Percentiles rank a stretch among this genome's conserved stretches.
Evolutionary conservation across 2,113 vertebrate species (phyloP).

Genomic region (Tachysurus fulvidraco): DNA sequence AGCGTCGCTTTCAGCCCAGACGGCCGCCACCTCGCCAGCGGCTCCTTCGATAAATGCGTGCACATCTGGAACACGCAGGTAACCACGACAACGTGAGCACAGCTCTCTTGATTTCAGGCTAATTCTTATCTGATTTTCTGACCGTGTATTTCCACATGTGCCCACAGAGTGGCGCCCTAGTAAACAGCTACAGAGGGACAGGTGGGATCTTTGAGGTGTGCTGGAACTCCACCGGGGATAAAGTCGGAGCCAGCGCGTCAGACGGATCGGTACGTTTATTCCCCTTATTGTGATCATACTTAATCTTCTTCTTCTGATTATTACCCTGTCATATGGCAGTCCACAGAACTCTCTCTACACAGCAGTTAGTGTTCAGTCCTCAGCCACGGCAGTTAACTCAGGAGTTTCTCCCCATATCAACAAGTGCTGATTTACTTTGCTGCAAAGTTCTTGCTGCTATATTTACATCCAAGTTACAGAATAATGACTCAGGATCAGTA

Average conservation of each 20-base stretch:
- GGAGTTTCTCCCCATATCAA: neutral
- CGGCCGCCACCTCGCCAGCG: slow-evolving; percentile 93
- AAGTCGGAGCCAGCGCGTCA: slow-evolving; percentile 98
- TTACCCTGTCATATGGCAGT: no score
- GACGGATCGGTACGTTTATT: slow-evolving; percentile 95
- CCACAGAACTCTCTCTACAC: neutral
- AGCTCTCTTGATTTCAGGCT: neutral
- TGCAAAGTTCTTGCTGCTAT: neutral
- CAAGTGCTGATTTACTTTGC: neutral
- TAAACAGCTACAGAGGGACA: slow-evolving; percentile 98
- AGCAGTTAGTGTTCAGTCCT: no score
- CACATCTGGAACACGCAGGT: slow-evolving; percentile 99
- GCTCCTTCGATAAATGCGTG: slow-evolving; percentile 98
- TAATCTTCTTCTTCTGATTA: no score
- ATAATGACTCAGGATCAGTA: neutral
- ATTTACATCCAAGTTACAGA: neutral
- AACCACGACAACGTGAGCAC: slow-evolving; percentile 25
- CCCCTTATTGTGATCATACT: neutral
- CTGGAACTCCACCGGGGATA: slow-evolving; percentile 98
- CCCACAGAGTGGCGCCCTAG: slow-evolving; percentile 92
- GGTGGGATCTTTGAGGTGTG: slow-evolving; percentile 99
- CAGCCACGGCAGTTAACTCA: no score
- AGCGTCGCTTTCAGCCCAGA: slow-evolving; percentile 99
- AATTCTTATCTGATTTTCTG: neutral
- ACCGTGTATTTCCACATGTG: neutral